Conservation (phyloP, 2,797 vertebrate genomes). For the Diceros bicornis region DNA sequence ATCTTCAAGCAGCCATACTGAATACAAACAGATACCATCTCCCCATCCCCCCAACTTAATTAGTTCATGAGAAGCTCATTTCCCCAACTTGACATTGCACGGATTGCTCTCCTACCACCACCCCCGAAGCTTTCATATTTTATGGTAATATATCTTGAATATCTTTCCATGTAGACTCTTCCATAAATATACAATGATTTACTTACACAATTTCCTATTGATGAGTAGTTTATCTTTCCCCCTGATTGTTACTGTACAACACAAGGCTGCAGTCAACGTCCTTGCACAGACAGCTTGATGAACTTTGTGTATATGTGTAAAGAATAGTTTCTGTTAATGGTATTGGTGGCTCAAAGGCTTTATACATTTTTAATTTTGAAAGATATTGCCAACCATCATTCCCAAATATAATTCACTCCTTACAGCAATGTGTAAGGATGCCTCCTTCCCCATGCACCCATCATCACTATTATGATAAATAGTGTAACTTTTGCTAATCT, state of each 20-base stretch:
- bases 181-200: not conserved
- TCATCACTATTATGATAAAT: not conserved
- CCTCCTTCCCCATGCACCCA: not conserved
- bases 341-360: not conserved
- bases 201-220: not conserved
- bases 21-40: not conserved
- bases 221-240: not conserved
- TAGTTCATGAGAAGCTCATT: not conserved
- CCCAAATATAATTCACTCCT: not conserved
- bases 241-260: not conserved
- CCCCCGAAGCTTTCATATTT: not conserved
- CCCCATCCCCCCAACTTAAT: not conserved
- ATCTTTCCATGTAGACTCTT: not conserved
- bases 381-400: not conserved
- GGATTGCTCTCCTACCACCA: not conserved
- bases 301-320: not conserved
- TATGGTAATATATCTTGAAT: not conserved
- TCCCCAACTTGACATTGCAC: not conserved
- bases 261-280: not conserved
- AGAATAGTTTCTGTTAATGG: not conserved
- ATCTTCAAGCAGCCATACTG: not conserved
- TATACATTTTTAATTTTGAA: not conserved
- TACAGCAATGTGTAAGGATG: not conserved
- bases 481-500: not conserved
- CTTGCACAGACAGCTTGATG: not conserved